Evolutionary conservation across 2,113 vertebrate species (phyloP).

Genomic region (Scytalopus superciliaris): DNA sequence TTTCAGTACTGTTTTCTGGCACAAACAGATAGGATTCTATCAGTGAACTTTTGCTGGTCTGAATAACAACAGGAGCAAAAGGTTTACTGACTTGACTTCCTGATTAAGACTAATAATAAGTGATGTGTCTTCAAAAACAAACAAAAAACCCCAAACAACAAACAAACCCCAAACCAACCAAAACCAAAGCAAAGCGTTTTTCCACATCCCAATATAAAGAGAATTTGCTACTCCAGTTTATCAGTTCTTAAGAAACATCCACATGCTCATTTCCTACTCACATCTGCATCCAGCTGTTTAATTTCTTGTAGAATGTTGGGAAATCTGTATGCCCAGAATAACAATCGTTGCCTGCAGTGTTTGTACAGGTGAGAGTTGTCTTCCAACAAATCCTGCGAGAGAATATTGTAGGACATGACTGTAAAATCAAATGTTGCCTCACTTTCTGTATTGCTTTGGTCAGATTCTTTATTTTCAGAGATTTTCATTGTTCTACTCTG

Average conservation of each 20-base stretch:
- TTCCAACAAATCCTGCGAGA: conserved; percentile 90
- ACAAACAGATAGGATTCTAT: not conserved
- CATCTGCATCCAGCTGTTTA: conserved; percentile 84
- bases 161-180: not conserved
- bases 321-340: conserved; percentile 86
- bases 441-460: conserved; percentile 39
- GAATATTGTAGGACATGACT: conserved; percentile 96
- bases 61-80: not conserved
- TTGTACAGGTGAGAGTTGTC: conserved; percentile 89
- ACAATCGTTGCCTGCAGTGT: conserved; percentile 80
- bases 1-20: not conserved
- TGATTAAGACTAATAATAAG: not conserved
- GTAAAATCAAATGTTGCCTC: conserved; percentile 85
- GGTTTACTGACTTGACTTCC: not conserved
- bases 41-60: not conserved
- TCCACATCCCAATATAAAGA: not conserved
- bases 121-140: not conserved
- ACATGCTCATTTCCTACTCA: conserved; percentile 72
- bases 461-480: conserved; percentile 18
- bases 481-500: conserved; percentile 56
- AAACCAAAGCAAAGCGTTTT: not conserved
- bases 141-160: not conserved
- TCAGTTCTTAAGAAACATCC: not conserved
- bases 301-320: conserved; percentile 90
- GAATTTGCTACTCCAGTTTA: not conserved